These are phyloP conservation scores for Prunella strophiata DNA, from an alignment of 2,797 vertebrate species.

Conservation along the genomic window DNA sequence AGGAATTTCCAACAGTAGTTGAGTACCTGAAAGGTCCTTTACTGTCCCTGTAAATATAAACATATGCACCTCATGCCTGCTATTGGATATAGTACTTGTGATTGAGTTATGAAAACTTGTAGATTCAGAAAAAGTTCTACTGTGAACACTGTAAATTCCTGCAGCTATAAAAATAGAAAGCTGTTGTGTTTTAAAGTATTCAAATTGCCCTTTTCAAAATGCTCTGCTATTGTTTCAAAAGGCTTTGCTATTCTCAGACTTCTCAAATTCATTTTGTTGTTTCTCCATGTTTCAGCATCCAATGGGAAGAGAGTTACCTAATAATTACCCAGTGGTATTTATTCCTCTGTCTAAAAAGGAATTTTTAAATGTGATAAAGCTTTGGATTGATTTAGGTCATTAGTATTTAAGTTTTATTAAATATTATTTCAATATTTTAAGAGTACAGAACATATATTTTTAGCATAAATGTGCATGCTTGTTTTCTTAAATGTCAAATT, in stretches of 20 bases:
- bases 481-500: conserved; percentile 36
- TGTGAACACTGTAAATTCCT: conserved; percentile 1
- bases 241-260: neutral
- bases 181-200: neutral
- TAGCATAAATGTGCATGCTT: neutral
- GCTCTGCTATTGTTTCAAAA: neutral
- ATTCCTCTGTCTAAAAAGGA: neutral
- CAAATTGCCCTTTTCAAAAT: neutral
- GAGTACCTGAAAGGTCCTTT: neutral
- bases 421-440: neutral
- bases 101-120: neutral
- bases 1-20: neutral
- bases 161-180: conserved; percentile 1
- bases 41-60: neutral
- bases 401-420: neutral
- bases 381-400: neutral
- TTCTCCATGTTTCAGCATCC: neutral
- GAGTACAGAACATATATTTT: neutral
- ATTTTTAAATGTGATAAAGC: neutral
- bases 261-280: neutral
- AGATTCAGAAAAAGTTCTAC: neutral
- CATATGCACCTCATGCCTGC: neutral
- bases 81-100: neutral
- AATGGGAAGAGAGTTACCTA: neutral
- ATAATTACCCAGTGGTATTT: neutral